Evolutionary conservation across 2,797 vertebrate species (phyloP).

Genomic region (Squalus acanthias): DNA sequence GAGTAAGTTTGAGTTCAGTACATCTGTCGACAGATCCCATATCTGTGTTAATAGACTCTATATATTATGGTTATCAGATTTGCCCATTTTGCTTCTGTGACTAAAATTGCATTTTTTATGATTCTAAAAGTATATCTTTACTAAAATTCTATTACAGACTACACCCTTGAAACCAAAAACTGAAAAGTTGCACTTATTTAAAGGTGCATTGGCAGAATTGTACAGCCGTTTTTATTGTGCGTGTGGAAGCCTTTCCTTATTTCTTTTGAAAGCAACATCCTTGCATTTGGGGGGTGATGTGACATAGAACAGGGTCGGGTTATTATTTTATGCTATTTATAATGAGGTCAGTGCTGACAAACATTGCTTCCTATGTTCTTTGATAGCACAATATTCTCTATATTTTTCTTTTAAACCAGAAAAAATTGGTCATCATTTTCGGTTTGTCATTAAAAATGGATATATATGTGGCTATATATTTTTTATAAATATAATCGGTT

Average conservation of each 20-base stretch:
- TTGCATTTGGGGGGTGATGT: not conserved
- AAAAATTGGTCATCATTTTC: not conserved
- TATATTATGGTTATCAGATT: no score
- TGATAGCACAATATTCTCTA: not conserved
- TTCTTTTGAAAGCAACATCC: not conserved
- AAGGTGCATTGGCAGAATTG: not conserved
- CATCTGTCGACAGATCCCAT: not conserved
- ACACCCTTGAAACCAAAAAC: not conserved
- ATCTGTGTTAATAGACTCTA: no score
- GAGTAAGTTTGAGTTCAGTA: not conserved
- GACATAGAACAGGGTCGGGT: not conserved
- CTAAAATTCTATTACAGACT: not conserved
- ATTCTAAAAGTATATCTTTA: no score
- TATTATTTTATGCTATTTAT: not conserved
- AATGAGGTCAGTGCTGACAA: not conserved
- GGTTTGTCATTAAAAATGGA: not conserved
- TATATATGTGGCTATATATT: not conserved
- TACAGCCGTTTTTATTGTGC: not conserved
- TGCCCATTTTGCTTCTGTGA: not conserved
- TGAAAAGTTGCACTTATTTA: not conserved
- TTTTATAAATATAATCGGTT: not conserved
- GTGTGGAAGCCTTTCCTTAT: no score
- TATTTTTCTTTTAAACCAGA: not conserved
- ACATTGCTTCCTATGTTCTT: not conserved
- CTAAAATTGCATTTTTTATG: not conserved